Percentiles rank a stretch among this genome's conserved stretches.
Evolutionary conservation across 2,113 vertebrate species (phyloP).

Genomic region (Hippopotamus amphibius): DNA sequence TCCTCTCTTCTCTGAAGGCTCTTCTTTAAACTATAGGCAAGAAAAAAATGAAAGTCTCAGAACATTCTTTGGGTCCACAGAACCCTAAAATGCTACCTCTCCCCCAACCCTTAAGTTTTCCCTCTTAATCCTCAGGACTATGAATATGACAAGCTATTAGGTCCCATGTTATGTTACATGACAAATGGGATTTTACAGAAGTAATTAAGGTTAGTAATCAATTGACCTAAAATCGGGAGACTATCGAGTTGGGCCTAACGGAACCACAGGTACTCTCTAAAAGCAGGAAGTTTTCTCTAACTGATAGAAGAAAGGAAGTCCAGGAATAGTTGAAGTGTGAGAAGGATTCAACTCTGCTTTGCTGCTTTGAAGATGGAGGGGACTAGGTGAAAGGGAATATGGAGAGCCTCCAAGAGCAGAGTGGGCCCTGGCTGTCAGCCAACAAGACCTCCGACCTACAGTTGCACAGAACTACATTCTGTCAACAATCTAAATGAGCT

Average conservation of each 20-base stretch:
- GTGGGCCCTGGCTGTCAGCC: neutral
- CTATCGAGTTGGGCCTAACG: neutral
- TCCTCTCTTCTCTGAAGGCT: neutral
- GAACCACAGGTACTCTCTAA: neutral
- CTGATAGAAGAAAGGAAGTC: neutral
- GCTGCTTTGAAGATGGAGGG: neutral
- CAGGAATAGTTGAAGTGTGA: neutral
- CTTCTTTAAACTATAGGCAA: neutral
- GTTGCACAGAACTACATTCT: neutral
- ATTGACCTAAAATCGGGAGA: neutral
- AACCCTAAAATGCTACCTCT: neutral
- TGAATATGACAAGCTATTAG: neutral
- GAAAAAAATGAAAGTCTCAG: neutral
- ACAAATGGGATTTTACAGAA: neutral
- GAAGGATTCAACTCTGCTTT: neutral
- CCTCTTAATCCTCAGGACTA: neutral
- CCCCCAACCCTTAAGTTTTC: neutral
- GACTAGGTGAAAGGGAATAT: neutral
- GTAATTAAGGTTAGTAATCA: constrained; percentile 9
- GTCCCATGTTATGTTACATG: neutral
- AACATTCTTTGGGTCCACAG: neutral
- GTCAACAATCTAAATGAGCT: neutral
- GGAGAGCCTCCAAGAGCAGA: neutral
- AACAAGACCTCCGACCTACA: neutral
- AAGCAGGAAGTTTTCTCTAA: neutral